Evolutionary conservation across 2,113 vertebrate species (phyloP), one percentile per base, ranked within the genome.

Genomic region (Lipophrys pholis): DNA sequence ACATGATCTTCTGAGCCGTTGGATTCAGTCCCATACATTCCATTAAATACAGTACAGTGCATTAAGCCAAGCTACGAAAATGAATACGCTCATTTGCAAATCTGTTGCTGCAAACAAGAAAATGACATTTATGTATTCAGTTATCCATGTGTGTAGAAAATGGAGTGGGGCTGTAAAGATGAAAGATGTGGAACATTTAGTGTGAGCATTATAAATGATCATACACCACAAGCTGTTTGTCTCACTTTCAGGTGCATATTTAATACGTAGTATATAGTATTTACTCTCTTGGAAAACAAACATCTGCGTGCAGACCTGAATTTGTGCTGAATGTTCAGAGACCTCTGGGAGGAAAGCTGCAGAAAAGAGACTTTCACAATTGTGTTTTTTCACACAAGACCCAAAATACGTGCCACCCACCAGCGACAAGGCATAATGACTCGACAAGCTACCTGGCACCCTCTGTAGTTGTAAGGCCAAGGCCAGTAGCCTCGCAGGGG

Each of bases 401-500:
- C 97, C 84, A 98, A 76, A 79, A 98, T 96, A 0, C 97, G 96
- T 54, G 96, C 97, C 1, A 96, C 95, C 98, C 97, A 99, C 97
- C 98, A 98, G 88, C 94, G 95, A 81, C 97, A 99, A 0, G 97
- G 97, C 97, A 98, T 96, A 81, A 99, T 93, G 39, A 97, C 90
- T 7, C 96, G 88, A 83, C 97, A 98, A 52, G 93, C 96, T 0
- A 93, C 94, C 6, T 95, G 95, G n/a, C 97, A 99, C 4, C 97
- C 97, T 52, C 90, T 93, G 85, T 96, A 95, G 84, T 97, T 93
- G 67, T 97, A 98, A 1, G 97, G 96, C 95, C 96, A 97, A 0
- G 96, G 96, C 42, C 92, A 78, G 82, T 94, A 95, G 67, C 97
- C 98, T 30, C 92, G 77, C 38, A 97, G 93, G 11, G 97, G 97